Evolutionary conservation across 2,113 vertebrate species (phyloP), one percentile per base, ranked within the genome.

Genomic region (Gymnogyps californianus): DNA sequence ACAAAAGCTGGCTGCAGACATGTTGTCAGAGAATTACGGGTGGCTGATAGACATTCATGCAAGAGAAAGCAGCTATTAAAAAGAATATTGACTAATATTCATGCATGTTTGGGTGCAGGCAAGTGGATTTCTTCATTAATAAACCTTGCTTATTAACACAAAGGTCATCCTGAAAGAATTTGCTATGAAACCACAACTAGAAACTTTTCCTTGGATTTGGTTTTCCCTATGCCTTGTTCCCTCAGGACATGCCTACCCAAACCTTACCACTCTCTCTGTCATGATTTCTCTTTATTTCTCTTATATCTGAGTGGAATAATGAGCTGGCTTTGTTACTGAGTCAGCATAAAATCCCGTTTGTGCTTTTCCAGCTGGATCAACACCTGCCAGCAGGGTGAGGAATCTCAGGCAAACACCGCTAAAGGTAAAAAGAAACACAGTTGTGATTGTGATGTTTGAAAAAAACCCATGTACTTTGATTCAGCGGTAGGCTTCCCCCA

Each of bases 1-100:
- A 90, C 92, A 95, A 95, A 92, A 87, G 67, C 89, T 91, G 79
- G 86, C 80, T 83, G 92, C 90, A 94, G 86, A 92, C 83, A 81
- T 80, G 54, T 72, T 80, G 80, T 64, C 59, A 89, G 90, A 96
- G 90, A 95, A 95, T 93, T 93, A 95, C 7, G 18, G 67, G 65
- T 89, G 88, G 67, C 57, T 93, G 79, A 81, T 71, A 90, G 62
- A 95, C 21, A 72, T 71, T 83, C 29, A 65, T 84, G 72, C 44
- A 87, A 91, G 49, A 92, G 72, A 85, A 95, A 95, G 49, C 24
- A 77, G 71, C 65, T 93, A 86, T 92, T 93, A 92, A 76, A 94
- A 90, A 75, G 54, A 89, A 91, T 95, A 96, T 93, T 93, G 80
- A 84, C 55, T 64, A 92, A 95, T 93, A 95, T 84, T 69, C 55